phyloP scores from a whole-genome alignment of 1,140 invertebrate genomes.

The Antheraea mylitta region DNA sequence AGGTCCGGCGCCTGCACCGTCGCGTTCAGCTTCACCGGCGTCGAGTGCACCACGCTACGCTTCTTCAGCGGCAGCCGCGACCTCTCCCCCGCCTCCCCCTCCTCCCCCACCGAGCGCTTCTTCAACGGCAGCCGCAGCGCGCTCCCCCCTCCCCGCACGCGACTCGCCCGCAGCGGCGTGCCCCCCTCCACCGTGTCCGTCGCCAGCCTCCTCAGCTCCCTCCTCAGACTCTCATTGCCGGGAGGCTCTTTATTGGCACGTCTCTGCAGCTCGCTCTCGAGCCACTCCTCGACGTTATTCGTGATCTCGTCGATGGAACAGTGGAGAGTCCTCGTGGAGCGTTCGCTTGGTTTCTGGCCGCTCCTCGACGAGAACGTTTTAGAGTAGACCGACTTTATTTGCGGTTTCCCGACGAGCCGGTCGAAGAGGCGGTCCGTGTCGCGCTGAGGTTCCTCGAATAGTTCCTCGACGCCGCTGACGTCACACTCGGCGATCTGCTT shows the following conservation, averaged over 20 bases:
- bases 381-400: conserved; percentile 42
- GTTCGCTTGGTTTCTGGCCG: conserved; percentile 20
- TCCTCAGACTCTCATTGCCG: conserved; percentile 23
- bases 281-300: conserved; percentile 52
- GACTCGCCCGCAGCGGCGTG: conserved; percentile 21
- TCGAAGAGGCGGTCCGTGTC: conserved; percentile 49
- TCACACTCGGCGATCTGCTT: conserved; percentile 33
- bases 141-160: conserved; percentile 27
- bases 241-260: conserved; percentile 20
- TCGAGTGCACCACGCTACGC: conserved; percentile 49
- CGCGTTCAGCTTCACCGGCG: conserved; percentile 44
- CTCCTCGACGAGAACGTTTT: conserved; percentile 38
- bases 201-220: conserved; percentile 39
- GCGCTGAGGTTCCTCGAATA: conserved; percentile 35
- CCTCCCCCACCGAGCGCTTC: conserved; percentile 48
- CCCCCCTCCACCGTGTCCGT: conserved; percentile 45
- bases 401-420: conserved; percentile 44
- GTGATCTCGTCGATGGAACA: conserved; percentile 39
- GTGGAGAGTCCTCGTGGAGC: conserved; percentile 38
- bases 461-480: conserved; percentile 54
- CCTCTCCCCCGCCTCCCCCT: conserved; percentile 11
- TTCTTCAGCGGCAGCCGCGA: conserved; percentile 49
- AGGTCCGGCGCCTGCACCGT: conserved; percentile 40
- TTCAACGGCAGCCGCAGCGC: conserved; percentile 52
- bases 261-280: conserved; percentile 44